Percentiles rank a stretch among this genome's conserved stretches.
Evolutionary conservation across 2,113 vertebrate species (phyloP).

Genomic region (Amia ocellicauda): DNA sequence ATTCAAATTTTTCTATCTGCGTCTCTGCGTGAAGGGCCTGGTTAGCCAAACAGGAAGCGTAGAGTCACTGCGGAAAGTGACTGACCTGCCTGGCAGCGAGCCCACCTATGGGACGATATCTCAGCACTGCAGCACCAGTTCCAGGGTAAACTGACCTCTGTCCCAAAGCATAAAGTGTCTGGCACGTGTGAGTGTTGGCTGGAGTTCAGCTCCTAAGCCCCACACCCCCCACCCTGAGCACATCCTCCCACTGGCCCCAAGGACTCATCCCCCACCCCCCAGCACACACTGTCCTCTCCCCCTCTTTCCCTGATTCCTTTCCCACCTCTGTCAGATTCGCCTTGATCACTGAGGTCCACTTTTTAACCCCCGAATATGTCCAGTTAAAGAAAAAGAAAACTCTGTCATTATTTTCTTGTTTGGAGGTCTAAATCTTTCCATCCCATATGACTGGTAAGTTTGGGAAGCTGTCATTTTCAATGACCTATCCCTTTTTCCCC

Average conservation of each 20-base stretch:
- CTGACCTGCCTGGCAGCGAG: slow-evolving; percentile 46
- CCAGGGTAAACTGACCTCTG: slow-evolving; percentile 58
- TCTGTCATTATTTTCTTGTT: no score
- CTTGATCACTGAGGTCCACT: no score
- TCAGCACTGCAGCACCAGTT: slow-evolving; percentile 66
- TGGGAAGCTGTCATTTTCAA: no score
- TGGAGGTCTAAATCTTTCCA: no score
- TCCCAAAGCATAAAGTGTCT: slow-evolving; percentile 4
- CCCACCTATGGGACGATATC: slow-evolving; percentile 57
- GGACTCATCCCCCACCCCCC: background rate
- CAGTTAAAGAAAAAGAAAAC: no score
- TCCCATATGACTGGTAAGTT: no score
- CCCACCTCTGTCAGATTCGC: background rate
- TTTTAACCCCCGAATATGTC: no score
- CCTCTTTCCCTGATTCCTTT: slow-evolving; percentile 3
- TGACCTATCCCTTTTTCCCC: no score
- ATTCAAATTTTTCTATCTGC: slow-evolving; percentile 27
- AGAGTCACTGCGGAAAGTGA: slow-evolving; percentile 60
- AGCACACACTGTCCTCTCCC: slow-evolving; percentile 14
- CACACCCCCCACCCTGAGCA: slow-evolving; percentile 10
- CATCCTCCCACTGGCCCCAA: background rate
- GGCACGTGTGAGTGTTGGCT: background rate
- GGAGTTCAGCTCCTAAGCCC: background rate
- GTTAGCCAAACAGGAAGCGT: slow-evolving; percentile 53
- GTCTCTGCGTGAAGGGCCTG: slow-evolving; percentile 45